These are phyloP conservation scores for Ophioninae sp. DNA, from an alignment of 2,888 invertebrate species.

Conservation along the genomic window DNA sequence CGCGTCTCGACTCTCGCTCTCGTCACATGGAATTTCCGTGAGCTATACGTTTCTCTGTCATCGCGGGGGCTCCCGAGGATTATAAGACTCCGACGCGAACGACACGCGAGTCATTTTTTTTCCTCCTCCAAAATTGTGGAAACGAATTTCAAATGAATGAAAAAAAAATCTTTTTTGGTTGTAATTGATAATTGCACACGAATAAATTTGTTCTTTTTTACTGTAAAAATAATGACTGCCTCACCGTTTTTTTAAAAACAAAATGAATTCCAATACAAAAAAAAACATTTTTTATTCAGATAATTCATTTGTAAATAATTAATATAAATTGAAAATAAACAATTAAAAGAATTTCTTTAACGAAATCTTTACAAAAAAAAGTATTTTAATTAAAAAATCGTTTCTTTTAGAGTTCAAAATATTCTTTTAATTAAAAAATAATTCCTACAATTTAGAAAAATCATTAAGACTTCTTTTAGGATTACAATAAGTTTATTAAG, in stretches of 20 bases:
- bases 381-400: no score
- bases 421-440: no score
- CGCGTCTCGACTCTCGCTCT: conserved; percentile 33
- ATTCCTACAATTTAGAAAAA: no score
- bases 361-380: no score
- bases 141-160: neutral
- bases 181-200: no score
- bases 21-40: conserved; percentile 30
- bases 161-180: neutral
- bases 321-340: no score
- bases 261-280: neutral
- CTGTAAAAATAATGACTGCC: no score
- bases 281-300: no score
- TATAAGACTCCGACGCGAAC: neutral
- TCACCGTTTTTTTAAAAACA: neutral
- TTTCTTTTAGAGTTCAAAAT: no score
- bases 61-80: neutral
- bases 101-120: neutral
- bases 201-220: no score
- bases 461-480: neutral
- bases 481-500: neutral
- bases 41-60: neutral
- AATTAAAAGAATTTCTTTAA: no score
- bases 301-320: no score
- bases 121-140: neutral